Percentiles rank a stretch among this genome's conserved stretches.
Evolutionary conservation across 2,113 vertebrate species (phyloP).

Genomic region (Hymenochirus boettgeri): DNA sequence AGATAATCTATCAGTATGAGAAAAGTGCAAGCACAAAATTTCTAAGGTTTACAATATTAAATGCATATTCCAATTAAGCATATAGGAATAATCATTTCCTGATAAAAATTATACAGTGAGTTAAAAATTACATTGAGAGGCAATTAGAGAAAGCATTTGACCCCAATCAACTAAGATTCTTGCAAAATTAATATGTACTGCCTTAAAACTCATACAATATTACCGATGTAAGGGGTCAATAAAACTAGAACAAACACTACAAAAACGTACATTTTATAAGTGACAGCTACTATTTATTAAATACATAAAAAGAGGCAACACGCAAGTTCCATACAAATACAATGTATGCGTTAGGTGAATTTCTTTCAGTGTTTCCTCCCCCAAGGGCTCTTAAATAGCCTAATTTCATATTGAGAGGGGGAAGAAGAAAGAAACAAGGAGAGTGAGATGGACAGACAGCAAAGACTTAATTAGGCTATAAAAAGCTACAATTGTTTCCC

Average conservation of each 20-base stretch:
- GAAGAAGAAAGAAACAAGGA: slow-evolving; percentile 53
- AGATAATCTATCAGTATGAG: no score
- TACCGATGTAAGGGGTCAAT: slow-evolving; percentile 1
- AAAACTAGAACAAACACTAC: background rate
- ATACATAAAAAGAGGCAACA: background rate
- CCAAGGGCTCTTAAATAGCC: slow-evolving; percentile 25
- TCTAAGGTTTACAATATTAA: no score
- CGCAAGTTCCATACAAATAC: background rate
- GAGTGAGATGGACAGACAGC: slow-evolving; percentile 57
- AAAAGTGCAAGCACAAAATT: no score
- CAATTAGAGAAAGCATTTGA: background rate
- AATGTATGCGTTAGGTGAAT: background rate
- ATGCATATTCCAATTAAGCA: no score
- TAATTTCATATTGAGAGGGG: slow-evolving; percentile 60
- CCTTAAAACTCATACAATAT: slow-evolving; percentile 1
- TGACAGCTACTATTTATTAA: background rate
- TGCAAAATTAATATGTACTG: background rate
- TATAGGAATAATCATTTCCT: no score
- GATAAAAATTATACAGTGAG: no score
- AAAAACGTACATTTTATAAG: background rate
- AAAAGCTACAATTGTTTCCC: slow-evolving; percentile 56
- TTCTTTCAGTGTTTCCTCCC: background rate
- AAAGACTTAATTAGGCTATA: slow-evolving; percentile 58
- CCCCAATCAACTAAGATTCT: background rate
- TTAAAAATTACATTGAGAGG: background rate